Base-by-base conservation (phyloP, 1,140 invertebrate species). In the Alviniconcha marisindica region DNA sequence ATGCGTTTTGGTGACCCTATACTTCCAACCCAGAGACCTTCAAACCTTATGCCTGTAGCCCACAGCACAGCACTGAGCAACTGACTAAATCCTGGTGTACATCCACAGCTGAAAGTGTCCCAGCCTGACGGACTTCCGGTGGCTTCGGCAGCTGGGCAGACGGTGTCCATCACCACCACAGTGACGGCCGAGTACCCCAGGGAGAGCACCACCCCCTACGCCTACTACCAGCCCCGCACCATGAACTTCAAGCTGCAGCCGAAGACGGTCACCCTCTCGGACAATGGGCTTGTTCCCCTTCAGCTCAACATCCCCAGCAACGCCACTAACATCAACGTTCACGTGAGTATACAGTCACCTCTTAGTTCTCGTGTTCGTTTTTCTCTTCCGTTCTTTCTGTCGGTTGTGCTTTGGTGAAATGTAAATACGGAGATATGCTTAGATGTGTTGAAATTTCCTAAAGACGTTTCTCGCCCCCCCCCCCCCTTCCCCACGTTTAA, bases 71-170 rank as follows among this genome's bases (percentile, higher is more conserved):
- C 10, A 14, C 51, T 14, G 24, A 12, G 51, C 24, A 54, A 14
- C 24, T 24, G n/a, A n/a, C n/a, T n/a, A n/a, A n/a, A n/a, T n/a
- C n/a, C n/a, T n/a, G n/a, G 48, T 71, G 10, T 76, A 21, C 44
- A 28, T 51, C 28, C 63, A 14, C 78, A 91, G 90, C 71, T 90
- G 10, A 87, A 87, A 84, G 84, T 91, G 1, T 77, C 80, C 24
- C 87, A 88, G 48, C 90, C 89, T 54, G 90, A 91, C 74, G 90
- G 87, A 15, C 80, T 80, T 15, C 90, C 90, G 15, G 38, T 91
- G 7, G 80, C 24, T 2, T 81, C 84, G 36, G 63, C 78, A 3
- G 84, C 54, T n/a, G 24, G 77, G 15, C 51, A 85, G 18, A 21
- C 42, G 1, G 69, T 90, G 0, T 56, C 48, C 5, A 40, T 90